A percentile compares a stretch with the other conserved stretches of the same genome.
Evolutionary conservation across 2,888 invertebrate species (phyloP).

Genomic region (Apocheima hispidaria): DNA sequence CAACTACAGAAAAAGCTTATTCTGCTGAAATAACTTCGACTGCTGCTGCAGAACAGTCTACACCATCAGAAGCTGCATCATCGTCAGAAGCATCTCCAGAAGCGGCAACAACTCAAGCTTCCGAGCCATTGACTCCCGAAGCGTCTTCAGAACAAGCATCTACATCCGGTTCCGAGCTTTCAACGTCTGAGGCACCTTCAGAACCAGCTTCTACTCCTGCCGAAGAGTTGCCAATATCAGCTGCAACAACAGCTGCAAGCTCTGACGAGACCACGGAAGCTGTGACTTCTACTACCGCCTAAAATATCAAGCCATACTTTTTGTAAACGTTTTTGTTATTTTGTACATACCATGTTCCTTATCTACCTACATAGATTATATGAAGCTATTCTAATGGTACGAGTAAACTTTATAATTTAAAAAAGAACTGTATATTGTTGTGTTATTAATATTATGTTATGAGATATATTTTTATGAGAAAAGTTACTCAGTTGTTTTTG

Average conservation of each 20-base stretch:
- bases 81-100: constrained; percentile 31
- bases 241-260: constrained; percentile 29
- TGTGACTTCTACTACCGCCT: constrained; percentile 43
- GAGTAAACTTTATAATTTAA: constrained; percentile 29
- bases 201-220: constrained; percentile 18
- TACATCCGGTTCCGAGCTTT: constrained; percentile 3
- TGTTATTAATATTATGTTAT: constrained; percentile 33
- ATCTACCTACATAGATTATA: constrained; percentile 13
- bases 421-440: constrained; percentile 8
- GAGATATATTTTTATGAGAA: constrained; percentile 30
- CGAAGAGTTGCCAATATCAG: constrained; percentile 13
- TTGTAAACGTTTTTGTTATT: constrained; percentile 19
- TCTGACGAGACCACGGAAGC: constrained; percentile 48
- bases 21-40: constrained; percentile 25
- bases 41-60: constrained; percentile 14
- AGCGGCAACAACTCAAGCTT: constrained; percentile 10
- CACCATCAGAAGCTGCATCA: constrained; percentile 29
- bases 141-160: not conserved
- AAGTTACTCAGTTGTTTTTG: constrained; percentile 13
- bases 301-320: constrained; percentile 7
- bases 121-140: constrained; percentile 24
- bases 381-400: constrained; percentile 24
- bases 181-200: constrained; percentile 26
- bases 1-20: constrained; percentile 24
- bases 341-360: constrained; percentile 26